Base-by-base conservation (phyloP, 2,888 invertebrate species). In the Macrosoma leucophasiata region DNA sequence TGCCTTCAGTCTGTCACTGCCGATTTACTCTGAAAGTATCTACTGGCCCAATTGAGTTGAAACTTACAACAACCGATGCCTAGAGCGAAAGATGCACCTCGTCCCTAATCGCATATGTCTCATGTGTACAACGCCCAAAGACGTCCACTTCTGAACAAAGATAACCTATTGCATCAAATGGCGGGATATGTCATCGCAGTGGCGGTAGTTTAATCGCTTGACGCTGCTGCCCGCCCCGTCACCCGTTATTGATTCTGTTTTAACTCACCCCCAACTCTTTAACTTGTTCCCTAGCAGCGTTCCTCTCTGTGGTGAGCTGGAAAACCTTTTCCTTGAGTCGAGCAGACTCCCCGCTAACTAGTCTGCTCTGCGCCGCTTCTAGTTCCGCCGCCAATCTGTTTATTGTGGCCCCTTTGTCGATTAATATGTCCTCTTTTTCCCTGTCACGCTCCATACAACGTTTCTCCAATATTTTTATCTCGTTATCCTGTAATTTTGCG, bases 371-470 rank as follows among this genome's bases (percentile, higher is more conserved):
- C 1, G 89, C 87, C 4, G 87, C 84, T 41, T 88, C 86, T 26
- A 91, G 49, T 12, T 87, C 89, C 12, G 72, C 68, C 1, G 86
- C 87, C n/a, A 91, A 50, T 24, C 87, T 78, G 61, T 90, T 90
- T 37, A 90, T 89, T 9, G 86, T 87, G 1, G 84, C 78, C 0
- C 86, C 86, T 43, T 90, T 90, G 22, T 90, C 90, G 26, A 88
- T 76, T 23, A 90, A 53, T 41, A 90, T 70, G 3, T 78, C 70
- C 52, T 90, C 90, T 30, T 89, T 87, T 10, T 86, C 87, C 41
- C 84, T 71, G 28, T 89, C 87, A 2, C 87, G 64, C 15, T 90
- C 87, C 50, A 74, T 74, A 46, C 86, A 88, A 7, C 76, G 82
- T 19, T 76, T 68, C 42, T 86, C 86, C 41, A 88, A 58, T n/a